phyloP scores from a whole-genome alignment of 2,797 vertebrate genomes.

The Myripristis jacobus region DNA sequence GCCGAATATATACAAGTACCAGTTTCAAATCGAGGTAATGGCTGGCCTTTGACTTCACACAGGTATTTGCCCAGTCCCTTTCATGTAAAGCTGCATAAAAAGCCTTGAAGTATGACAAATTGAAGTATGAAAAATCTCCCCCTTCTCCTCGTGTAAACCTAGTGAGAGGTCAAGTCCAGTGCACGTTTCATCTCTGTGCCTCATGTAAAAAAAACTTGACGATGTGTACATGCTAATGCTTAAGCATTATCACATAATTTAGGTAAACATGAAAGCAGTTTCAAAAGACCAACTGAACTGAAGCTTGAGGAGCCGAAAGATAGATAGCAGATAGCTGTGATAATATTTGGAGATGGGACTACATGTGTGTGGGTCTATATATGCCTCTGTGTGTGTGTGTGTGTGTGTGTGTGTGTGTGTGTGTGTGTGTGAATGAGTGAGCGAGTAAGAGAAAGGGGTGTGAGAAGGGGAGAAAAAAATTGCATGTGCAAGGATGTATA shows the following conservation, averaged over 20 bases:
- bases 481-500: constrained; percentile 29
- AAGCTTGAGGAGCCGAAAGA: background rate
- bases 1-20: background rate
- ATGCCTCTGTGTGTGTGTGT: constrained; percentile 21
- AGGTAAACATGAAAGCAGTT: background rate
- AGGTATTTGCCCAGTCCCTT: background rate
- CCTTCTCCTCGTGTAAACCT: background rate
- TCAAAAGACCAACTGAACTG: background rate
- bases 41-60: background rate
- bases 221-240: background rate
- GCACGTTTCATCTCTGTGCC: background rate
- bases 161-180: background rate
- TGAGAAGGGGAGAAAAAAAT: constrained; percentile 29
- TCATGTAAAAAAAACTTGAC: background rate
- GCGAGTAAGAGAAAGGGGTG: background rate
- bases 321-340: constrained; percentile 27
- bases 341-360: constrained; percentile 12
- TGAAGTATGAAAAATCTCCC: background rate
- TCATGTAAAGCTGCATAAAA: background rate
- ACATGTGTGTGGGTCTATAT: background rate
- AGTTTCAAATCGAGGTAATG: background rate
- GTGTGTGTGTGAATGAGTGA: constrained; percentile 18
- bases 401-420: background rate
- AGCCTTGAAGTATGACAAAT: background rate
- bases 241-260: background rate